Evolutionary conservation across 2,797 vertebrate species (phyloP).

Genomic region (Danio aesculapii): DNA sequence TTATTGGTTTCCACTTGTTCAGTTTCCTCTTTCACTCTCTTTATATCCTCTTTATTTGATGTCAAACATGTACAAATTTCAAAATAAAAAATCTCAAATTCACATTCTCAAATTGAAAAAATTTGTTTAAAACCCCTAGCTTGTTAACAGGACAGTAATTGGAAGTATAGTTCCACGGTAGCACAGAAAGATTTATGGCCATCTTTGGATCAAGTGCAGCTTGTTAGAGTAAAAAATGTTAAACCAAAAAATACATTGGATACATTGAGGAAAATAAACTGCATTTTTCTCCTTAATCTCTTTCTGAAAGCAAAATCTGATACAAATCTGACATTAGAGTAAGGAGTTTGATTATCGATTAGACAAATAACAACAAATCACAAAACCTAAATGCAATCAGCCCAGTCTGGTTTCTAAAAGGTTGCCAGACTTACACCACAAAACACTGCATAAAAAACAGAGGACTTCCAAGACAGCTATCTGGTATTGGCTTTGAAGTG

Average conservation of each 20-base stretch:
- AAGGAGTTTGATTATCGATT: slow-evolving; percentile 8
- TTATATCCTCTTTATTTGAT: slow-evolving; percentile 86
- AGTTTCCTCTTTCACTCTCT: slow-evolving; percentile 54
- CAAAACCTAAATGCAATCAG: slow-evolving; percentile 36
- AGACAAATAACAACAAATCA: slow-evolving; percentile 49
- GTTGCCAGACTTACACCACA: not conserved
- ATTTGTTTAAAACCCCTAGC: slow-evolving; percentile 89
- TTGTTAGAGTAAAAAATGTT: slow-evolving; percentile 27
- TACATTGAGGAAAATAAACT: not conserved
- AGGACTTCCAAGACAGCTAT: slow-evolving; percentile 36
- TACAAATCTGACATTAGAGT: slow-evolving; percentile 15
- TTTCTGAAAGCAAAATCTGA: too few relatives aligned
- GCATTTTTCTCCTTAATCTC: not conserved
- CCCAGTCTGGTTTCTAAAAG: slow-evolving; percentile 12
- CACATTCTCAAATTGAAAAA: slow-evolving; percentile 88
- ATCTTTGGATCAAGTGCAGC: not conserved
- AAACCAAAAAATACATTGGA: slow-evolving; percentile 3
- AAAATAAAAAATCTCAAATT: slow-evolving; percentile 74
- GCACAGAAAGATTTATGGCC: not conserved
- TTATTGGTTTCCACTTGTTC: slow-evolving; percentile 60
- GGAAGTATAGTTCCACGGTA: not conserved
- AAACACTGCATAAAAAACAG: not conserved
- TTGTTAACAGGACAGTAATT: slow-evolving; percentile 52
- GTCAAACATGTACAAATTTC: slow-evolving; percentile 97
- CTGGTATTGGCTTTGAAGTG: slow-evolving; percentile 12